Evolutionary conservation across 2,888 invertebrate genomes (phyloP), one percentile per base, ranked within the genome.

Genomic region (Caenorhabditis macrosperma): DNA sequence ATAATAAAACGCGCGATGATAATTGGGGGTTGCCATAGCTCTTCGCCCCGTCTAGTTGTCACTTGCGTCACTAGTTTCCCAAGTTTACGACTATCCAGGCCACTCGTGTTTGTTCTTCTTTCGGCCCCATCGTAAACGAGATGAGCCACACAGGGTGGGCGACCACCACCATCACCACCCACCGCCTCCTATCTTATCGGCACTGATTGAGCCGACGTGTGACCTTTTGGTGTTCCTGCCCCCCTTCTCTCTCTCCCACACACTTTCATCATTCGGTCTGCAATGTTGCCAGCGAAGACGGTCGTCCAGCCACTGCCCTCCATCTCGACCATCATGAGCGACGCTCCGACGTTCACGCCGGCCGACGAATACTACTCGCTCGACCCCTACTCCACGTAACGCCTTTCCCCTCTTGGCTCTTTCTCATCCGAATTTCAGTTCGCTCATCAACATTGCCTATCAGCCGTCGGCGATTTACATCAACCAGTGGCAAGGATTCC

Each of bases 101-200:
- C 17, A 20, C 20, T 20, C 30, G 1, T 22, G 7, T 67, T 44
- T 57, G 41, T 35, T 20, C 57, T 57, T 44, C 41, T 44, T 55
- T 44, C 55, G 33, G 30, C 4, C 12, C 33, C 3, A 20, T 69
- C 52, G 41, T 69, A 28, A 60, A 60, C 48, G 17, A 52, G 54
- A 60, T 61, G 69, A 69, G 69, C 59, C 60, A 60, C 69, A 69
- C 57, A 67, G 57, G 20, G 26, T n/a, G n/a, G n/a, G n/a, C n/a
- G n/a, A n/a, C n/a, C n/a, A n/a, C n/a, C n/a, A n/a, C n/a, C n/a
- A n/a, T n/a, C n/a, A n/a, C n/a, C n/a, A 12, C 41, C 22, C 0
- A 30, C 9, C 54, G 2, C 69, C 44, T 30, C 54, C 72, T 64
- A 72, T 72, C 72, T 72, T 63, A 68, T 76, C 63, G 9, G 4